These are phyloP conservation scores for Apocrypta bakeri DNA, from an alignment of 1,140 invertebrate species.

Conservation along the genomic window DNA sequence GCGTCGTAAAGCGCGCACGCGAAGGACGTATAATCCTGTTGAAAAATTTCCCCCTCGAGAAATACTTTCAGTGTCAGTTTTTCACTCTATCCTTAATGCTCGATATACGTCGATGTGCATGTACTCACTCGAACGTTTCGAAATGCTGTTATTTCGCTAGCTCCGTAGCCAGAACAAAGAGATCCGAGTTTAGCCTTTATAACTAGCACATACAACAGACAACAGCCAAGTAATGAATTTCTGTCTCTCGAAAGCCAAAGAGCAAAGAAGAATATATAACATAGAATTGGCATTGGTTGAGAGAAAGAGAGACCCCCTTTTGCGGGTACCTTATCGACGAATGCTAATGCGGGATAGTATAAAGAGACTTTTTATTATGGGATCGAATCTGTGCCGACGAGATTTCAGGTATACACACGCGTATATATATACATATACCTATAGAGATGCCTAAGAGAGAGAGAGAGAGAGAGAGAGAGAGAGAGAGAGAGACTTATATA, in stretches of 20 bases:
- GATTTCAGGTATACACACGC: not conserved
- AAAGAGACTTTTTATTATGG: slow-evolving; percentile 24
- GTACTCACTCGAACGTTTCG: not conserved
- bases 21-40: not conserved
- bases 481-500: too few species aligned
- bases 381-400: not conserved
- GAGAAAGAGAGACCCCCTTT: slow-evolving; percentile 1
- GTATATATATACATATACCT: too few species aligned
- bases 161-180: slow-evolving; percentile 11
- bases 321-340: slow-evolving; percentile 29
- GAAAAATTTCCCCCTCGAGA: not conserved
- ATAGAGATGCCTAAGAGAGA: too few species aligned
- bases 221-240: slow-evolving; percentile 28
- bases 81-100: not conserved
- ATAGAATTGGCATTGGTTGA: too few species aligned
- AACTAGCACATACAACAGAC: not conserved
- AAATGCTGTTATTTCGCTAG: slow-evolving; percentile 25
- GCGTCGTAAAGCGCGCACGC: too few species aligned
- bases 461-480: too few species aligned
- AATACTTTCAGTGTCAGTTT: not conserved
- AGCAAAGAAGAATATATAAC: not conserved
- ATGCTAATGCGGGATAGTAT: slow-evolving; percentile 33
- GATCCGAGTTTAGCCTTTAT: not conserved
- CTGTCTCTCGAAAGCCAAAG: not conserved
- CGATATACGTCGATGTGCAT: not conserved